Percentiles rank a stretch among this genome's conserved stretches.
phyloP scores from a whole-genome alignment of 2,797 vertebrate species.

The Sebastes nivosus region DNA sequence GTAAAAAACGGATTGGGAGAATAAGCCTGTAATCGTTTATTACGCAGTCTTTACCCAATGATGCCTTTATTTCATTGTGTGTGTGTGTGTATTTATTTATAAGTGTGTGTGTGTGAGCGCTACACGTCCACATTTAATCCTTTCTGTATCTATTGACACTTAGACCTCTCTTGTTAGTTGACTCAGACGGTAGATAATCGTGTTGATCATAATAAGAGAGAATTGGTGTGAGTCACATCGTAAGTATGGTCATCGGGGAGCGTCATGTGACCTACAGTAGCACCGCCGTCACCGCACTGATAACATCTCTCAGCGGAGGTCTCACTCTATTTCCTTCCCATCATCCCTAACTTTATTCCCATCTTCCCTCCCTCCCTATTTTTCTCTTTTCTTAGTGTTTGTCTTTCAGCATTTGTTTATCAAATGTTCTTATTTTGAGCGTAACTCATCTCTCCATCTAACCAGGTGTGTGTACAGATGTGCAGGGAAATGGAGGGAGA shows the following conservation, averaged over 20 bases:
- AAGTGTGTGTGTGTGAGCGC: not conserved
- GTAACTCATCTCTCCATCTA: slow-evolving; percentile 27
- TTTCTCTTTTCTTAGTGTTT: not conserved
- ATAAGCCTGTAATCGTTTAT: slow-evolving; percentile 48
- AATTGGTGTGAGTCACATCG: slow-evolving; percentile 24
- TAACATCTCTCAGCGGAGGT: slow-evolving; percentile 38
- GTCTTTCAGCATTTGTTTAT: not conserved
- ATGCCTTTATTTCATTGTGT: slow-evolving; percentile 26
- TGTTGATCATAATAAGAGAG: slow-evolving; percentile 16
- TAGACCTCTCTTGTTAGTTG: not conserved
- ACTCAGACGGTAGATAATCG: not conserved
- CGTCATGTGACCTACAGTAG: not conserved
- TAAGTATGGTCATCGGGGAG: slow-evolving; percentile 11
- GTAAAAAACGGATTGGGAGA: slow-evolving; percentile 34
- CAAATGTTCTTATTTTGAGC: slow-evolving; percentile 9
- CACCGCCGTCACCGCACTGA: slow-evolving; percentile 12
- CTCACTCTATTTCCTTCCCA: slow-evolving; percentile 9
- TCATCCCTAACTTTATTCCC: slow-evolving; percentile 4
- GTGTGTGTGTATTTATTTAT: not conserved
- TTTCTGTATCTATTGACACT: not conserved
- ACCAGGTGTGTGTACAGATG: slow-evolving; percentile 49
- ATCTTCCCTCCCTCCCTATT: not conserved
- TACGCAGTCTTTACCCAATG: slow-evolving; percentile 13
- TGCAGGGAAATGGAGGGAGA: slow-evolving; percentile 16
- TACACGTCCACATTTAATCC: not conserved